Evolutionary conservation across 2,797 vertebrate genomes (phyloP), one percentile per base, ranked within the genome.

Genomic region (Mus caroli): DNA sequence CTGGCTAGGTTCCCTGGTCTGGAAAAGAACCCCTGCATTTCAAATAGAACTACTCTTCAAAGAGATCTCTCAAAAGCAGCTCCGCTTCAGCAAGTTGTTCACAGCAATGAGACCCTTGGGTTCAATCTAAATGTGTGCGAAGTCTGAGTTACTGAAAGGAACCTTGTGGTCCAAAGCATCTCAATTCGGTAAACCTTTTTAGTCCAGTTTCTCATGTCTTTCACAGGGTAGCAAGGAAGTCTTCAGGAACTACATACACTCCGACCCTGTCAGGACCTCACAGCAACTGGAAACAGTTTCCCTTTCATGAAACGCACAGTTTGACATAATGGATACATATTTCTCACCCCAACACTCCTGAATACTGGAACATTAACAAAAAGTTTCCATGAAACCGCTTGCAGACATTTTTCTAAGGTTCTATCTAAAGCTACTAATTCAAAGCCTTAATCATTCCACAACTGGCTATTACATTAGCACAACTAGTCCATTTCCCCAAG

Each of bases 41-140:
- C 85, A 94, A 94, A 90, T 12, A 91, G 62, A 90, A 56, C 19
- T 17, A 12, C 56, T 93, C 86, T 95, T 95, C 86, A 93, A 94
- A 97, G 90, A 79, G n/a, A 67, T 52, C 76, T 92, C 90, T 92
- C 84, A 62, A 92, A 95, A 90, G 43, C 17, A 93, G 82, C 22
- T 84, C 67, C 37, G 67, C 34, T 86, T 54, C 73, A 86, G 90
- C 60, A 95, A 91, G 77, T 1, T 75, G 82, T 80, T 31, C 52
- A 80, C 19, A 96, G 94, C 76, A 58, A 95, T 17, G 77, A 62
- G 64, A 46, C 46, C 37, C 78, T n/a, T 50, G 60, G 56, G 60
- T 37, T 84, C 34, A 83, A 78, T 46, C 11, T 82, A 64, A 76
- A 1, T 11, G 83, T 88, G 76, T 94, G 78, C 37, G 43, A 54